Conservation (phyloP, 2,888 invertebrate genomes). For the Odontocerum albicorne region DNA sequence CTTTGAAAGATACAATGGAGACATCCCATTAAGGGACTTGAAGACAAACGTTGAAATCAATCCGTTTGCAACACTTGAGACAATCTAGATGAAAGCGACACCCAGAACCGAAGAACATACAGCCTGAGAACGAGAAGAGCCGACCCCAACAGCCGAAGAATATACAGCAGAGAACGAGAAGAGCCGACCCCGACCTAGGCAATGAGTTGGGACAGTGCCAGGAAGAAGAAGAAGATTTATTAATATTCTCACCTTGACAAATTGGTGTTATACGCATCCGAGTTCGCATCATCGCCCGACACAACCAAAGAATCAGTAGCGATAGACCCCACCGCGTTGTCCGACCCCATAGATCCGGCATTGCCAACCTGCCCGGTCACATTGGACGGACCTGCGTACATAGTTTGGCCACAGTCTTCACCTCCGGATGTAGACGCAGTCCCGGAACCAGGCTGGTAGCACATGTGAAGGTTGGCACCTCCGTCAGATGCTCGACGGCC, state of each 20-base stretch:
- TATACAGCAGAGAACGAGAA: too few species aligned
- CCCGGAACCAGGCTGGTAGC: slow-evolving; percentile 56
- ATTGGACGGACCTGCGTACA: slow-evolving; percentile 52
- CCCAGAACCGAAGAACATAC: too few species aligned
- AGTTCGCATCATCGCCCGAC: slow-evolving; percentile 45
- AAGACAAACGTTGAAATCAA: too few species aligned
- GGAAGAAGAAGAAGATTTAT: too few species aligned
- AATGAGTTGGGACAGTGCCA: too few species aligned
- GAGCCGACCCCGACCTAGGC: too few species aligned
- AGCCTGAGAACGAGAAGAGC: too few species aligned
- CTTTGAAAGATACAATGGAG: too few species aligned
- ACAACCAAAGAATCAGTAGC: slow-evolving; percentile 13
- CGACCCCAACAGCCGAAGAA: too few species aligned
- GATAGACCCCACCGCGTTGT: slow-evolving; percentile 35
- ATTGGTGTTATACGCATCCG: slow-evolving; percentile 49
- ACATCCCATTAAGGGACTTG: too few species aligned
- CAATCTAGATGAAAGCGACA: too few species aligned
- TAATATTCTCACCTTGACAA: slow-evolving; percentile 51
- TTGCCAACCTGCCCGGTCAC: slow-evolving; percentile 37
- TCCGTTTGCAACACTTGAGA: too few species aligned
- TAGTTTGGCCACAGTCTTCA: slow-evolving; percentile 52
- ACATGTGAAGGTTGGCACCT: slow-evolving; percentile 86
- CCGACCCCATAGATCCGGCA: slow-evolving; percentile 16
- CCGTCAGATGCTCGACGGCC: slow-evolving; percentile 94
- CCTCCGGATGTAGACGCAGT: slow-evolving; percentile 49